phyloP scores from a whole-genome alignment of 1,140 invertebrate genomes.

The Stegodyphus mimosarum region DNA sequence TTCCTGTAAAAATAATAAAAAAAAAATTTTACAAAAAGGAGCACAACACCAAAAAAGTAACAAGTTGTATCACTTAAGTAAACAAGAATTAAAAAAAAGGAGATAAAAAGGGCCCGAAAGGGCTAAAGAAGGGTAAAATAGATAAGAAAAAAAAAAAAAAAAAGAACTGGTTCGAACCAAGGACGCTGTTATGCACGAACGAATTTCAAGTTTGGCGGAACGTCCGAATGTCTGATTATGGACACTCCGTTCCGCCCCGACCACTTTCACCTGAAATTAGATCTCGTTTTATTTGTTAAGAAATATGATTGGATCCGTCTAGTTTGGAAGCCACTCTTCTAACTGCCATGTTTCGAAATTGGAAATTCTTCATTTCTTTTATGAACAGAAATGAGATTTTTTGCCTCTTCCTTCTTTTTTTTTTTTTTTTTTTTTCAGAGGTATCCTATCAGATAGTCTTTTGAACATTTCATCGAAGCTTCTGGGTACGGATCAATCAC shows the following conservation, averaged over 20 bases:
- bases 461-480: too few species aligned
- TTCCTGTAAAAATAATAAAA: too few species aligned
- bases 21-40: too few species aligned
- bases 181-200: not conserved
- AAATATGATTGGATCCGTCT: not conserved
- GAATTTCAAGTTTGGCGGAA: not conserved
- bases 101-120: too few species aligned
- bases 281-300: not conserved
- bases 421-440: too few species aligned
- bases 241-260: not conserved
- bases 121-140: too few species aligned
- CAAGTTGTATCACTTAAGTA: too few species aligned
- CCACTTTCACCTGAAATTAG: not conserved
- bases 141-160: not conserved
- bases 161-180: not conserved
- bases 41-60: too few species aligned
- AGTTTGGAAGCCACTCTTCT: not conserved
- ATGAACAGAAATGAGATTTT: not conserved
- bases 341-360: not conserved
- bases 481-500: too few species aligned
- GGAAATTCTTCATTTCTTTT: not conserved
- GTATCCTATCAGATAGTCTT: too few species aligned
- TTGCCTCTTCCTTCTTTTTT: too few species aligned
- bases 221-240: not conserved
- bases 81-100: too few species aligned